Base-by-base conservation (phyloP, 2,797 vertebrate species). In the Sebastes hubbsi region DNA sequence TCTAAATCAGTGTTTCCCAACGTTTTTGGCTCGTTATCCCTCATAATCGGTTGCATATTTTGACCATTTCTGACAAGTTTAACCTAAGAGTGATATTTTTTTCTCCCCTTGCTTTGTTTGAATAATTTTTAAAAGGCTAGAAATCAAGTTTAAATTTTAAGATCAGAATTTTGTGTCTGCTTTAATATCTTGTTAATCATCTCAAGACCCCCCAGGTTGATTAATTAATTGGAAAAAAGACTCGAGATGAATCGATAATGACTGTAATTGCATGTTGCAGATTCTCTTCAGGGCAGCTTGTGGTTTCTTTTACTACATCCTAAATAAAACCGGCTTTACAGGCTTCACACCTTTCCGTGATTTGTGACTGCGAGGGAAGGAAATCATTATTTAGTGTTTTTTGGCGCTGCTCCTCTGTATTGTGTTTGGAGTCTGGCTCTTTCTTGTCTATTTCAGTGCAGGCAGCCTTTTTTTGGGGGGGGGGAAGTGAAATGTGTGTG, bases 361-460 rank as follows among this genome's bases (percentile, higher is more conserved):
- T 83, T 56, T 83, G 72, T 56, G 24, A 30, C 60, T 72, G 79
- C 4, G 65, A 87, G 61, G 32, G 46, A 81, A 72, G 55, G 54
- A 77, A 77, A 61, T 78, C 49, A 56, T 81, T 25, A 70, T 66
- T 67, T 63, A 16, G 55, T 56, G 59, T 66, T 72, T 54, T 61
- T 78, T 22, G 4, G 76, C 71, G 59, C 34, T 12, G 46, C 4
- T 29, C 14, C 5, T 62, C 30, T 25, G 69, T 25, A 25, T 54
- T 30, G 79, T 55, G 38, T 80, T 84, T 62, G 59, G 30, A 77
- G 58, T 81, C 81, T 72, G 76, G 32, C 75, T 87, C 52, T 25
- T 42, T 55, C 30, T 73, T 2, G 14, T 74, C 72, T 78, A 24
- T 86, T 75, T 73, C 25, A 27, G 63, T 77, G 60, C 68, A 55